These are phyloP conservation scores for Amphipoea lucens DNA, from an alignment of 2,888 invertebrate species.

Conservation along the genomic window DNA sequence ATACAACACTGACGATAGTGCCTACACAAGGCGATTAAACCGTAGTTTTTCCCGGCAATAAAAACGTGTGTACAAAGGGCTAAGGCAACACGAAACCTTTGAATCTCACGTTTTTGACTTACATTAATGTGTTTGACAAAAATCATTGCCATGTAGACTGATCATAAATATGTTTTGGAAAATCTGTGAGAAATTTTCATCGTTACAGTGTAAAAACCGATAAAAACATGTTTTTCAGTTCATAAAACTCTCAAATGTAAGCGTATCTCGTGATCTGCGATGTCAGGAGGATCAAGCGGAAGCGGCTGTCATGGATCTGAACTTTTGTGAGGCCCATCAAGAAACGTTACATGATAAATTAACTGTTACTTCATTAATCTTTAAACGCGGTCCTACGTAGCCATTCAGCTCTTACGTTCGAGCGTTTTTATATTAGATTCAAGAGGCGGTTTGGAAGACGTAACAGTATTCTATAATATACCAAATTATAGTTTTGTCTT, in stretches of 20 bases:
- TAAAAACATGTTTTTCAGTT: constrained; percentile 47
- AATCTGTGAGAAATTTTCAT: not conserved
- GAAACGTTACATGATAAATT: constrained; percentile 71
- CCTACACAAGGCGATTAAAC: not conserved
- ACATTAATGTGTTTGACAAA: not conserved
- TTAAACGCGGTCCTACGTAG: constrained; percentile 40
- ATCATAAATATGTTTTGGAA: not conserved
- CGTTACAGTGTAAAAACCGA: not conserved
- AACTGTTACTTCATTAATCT: constrained; percentile 68
- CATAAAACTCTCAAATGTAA: not conserved
- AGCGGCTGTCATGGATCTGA: constrained; percentile 53
- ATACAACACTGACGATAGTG: not conserved
- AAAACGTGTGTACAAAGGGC: too few relatives aligned
- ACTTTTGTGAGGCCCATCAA: constrained; percentile 64
- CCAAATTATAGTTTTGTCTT: too few relatives aligned
- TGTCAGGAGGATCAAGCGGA: constrained; percentile 39
- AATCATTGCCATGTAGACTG: not conserved
- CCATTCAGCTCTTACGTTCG: constrained; percentile 19
- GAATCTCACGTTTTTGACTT: not conserved
- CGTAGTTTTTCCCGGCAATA: not conserved
- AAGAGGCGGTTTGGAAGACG: constrained; percentile 4
- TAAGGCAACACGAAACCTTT: not conserved
- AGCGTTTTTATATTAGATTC: constrained; percentile 28
- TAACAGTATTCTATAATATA: not conserved
- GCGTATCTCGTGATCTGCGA: constrained; percentile 44